Percentiles rank a stretch among this genome's conserved stretches.
These are phyloP conservation scores for Martes flavigula DNA, from an alignment of 2,797 vertebrate genomes.

Conservation along the genomic window DNA sequence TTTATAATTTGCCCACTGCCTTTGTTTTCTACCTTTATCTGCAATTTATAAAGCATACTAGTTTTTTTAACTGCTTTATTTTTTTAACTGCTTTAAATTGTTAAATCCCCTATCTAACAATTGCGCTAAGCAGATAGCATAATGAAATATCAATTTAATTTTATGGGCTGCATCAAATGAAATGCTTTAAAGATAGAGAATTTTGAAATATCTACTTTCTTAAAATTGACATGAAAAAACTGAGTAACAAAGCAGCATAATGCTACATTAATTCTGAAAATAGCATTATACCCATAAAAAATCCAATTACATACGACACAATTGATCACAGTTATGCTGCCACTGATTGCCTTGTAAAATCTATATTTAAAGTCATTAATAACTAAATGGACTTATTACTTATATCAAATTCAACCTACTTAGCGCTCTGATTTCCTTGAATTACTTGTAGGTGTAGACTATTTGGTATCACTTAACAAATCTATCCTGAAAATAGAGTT, in stretches of 20 bases:
- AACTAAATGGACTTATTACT: conserved; percentile 81
- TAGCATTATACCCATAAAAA: conserved; percentile 80
- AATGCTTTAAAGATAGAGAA: conserved; percentile 70
- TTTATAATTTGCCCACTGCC: not conserved
- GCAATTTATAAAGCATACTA: not conserved
- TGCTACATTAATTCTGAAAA: conserved; percentile 81
- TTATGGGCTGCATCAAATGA: conserved; percentile 62
- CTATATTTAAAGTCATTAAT: conserved; percentile 79
- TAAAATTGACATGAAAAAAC: conserved; percentile 68
- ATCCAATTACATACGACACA: conserved; percentile 79
- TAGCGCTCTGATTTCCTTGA: conserved; percentile 71
- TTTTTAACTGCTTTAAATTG: not conserved
- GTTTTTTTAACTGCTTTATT: not conserved
- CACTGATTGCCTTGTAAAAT: conserved; percentile 81
- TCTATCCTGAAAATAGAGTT: conserved; percentile 63
- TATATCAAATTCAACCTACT: conserved; percentile 77
- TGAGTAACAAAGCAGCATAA: conserved; percentile 76
- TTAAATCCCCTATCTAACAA: conserved; percentile 7
- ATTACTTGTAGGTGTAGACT: conserved; percentile 58
- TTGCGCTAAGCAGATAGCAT: not conserved
- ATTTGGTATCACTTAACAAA: conserved; percentile 69
- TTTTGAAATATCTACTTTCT: conserved; percentile 74
- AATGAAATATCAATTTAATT: conserved; percentile 64
- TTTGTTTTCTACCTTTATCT: conserved; percentile 47
- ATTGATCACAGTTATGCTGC: conserved; percentile 74